A percentile compares a stretch with the other conserved stretches of the same genome.
These are phyloP conservation scores for Monarcha castaneiventris DNA, from an alignment of 2,113 vertebrate species.

Conservation along the genomic window DNA sequence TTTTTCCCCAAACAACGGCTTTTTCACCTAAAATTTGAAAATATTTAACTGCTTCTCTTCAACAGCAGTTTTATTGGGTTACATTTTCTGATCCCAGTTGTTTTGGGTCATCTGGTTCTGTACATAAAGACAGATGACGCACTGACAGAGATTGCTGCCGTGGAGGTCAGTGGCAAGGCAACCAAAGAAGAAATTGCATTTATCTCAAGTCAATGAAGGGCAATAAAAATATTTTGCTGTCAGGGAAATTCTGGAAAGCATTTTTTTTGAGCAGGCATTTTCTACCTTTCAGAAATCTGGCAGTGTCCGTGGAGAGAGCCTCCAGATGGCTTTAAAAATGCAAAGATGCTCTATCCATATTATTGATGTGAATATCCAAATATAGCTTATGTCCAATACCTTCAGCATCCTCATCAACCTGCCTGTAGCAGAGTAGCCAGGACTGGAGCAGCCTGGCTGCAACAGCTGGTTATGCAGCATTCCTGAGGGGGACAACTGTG, in stretches of 20 bases:
- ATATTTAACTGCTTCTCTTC: background rate
- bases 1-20: fast-evolving
- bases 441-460: background rate
- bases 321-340: background rate
- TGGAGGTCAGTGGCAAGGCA: background rate
- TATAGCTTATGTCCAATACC: background rate
- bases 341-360: background rate
- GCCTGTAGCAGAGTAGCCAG: background rate
- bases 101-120: fast-evolving
- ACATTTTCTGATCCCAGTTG: background rate
- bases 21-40: background rate
- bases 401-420: background rate
- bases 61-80: background rate
- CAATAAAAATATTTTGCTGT: background rate
- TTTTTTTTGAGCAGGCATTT: background rate
- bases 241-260: background rate
- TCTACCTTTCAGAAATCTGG: background rate
- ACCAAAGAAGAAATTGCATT: background rate
- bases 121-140: background rate
- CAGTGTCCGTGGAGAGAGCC: background rate
- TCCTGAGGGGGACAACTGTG: background rate
- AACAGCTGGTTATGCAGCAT: background rate
- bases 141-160: background rate
- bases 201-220: background rate
- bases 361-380: background rate